Evolutionary conservation across 2,797 vertebrate genomes (phyloP), one percentile per base, ranked within the genome.

Genomic region (Percopsis omiscomaycus): DNA sequence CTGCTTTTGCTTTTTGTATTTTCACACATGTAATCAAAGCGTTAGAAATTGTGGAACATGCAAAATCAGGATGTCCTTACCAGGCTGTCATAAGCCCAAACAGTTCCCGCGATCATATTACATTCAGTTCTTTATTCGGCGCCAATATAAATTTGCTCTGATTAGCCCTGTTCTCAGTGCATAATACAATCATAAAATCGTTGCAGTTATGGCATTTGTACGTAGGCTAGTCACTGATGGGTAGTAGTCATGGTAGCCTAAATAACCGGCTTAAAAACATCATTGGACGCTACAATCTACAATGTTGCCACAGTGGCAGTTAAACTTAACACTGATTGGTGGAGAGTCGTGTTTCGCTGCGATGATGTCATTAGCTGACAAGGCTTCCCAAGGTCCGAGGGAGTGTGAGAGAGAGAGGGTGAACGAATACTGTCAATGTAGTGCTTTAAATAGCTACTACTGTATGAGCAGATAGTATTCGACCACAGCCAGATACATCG

Each of bases 251-350:
- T 22, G 22, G 22, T 22, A 22, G 22, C 22, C 22, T 22, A 22
- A 22, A 22, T 22, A 22, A 22, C 22, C 22, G 22, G 22, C 22
- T 22, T 22, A 22, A 22, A 22, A 22, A 22, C 22, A 22, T 22
- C 22, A 48, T 48, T 15, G 47, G n/a, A 13, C 4, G 47, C 47
- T 48, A 32, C 13, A 54, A 54, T 0, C 29, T 48, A 9, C 14
- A 15, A 10, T 29, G 62, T 56, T 79, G 84, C 81, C 82, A 77
- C 77, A 68, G 78, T 80, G 72, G 81, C 81, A 84, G 50, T 57
- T 48, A 16, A 69, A 74, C 73, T 46, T 66, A 14, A 57, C 45
- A 71, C 79, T 79, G 83, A 88, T 90, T 90, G 89, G 90, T 10
- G 65, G 10, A 55, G 15, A 1, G 57, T 51, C 14, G 15, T 52